phyloP scores from a whole-genome alignment of 1,140 invertebrate genomes.

The Pseudomyrmex flavicornis region DNA sequence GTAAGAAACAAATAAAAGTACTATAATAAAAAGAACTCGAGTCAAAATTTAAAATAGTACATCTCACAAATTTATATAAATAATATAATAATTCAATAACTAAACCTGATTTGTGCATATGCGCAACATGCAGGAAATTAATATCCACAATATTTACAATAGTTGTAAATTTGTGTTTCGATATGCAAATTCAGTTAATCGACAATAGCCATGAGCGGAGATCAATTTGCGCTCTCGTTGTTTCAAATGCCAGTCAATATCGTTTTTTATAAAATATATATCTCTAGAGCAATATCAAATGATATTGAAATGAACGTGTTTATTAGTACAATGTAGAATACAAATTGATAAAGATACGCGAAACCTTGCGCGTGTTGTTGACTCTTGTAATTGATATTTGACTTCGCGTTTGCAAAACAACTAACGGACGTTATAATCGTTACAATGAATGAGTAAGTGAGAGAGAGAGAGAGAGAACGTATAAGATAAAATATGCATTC shows the following conservation, averaged over 20 bases:
- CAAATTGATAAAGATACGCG: conserved; percentile 8
- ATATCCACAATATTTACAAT: not conserved
- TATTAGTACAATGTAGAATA: not conserved
- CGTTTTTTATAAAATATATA: conserved; percentile 3
- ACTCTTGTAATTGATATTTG: conserved; percentile 48
- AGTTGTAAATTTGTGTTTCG: not conserved
- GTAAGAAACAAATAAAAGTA: not conserved
- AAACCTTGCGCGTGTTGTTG: not conserved
- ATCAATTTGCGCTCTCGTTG: conserved; percentile 13
- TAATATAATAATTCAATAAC: not conserved
- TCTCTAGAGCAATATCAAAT: not conserved
- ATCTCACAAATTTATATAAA: not conserved
- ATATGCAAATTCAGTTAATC: not conserved
- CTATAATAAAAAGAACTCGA: not conserved
- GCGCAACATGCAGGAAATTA: not conserved
- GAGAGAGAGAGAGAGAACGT: too few species aligned
- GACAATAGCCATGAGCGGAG: not conserved
- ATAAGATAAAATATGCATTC: conserved; percentile 28
- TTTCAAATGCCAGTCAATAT: not conserved
- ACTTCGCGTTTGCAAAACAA: conserved; percentile 23
- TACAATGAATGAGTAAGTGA: not conserved
- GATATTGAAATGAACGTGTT: not conserved
- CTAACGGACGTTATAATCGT: conserved; percentile 5
- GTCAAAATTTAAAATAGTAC: not conserved
- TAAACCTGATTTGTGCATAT: not conserved